Percentiles rank a stretch among this genome's conserved stretches.
Conservation (phyloP, 2,888 invertebrate genomes). For the Allolobophora icterica region DNA sequence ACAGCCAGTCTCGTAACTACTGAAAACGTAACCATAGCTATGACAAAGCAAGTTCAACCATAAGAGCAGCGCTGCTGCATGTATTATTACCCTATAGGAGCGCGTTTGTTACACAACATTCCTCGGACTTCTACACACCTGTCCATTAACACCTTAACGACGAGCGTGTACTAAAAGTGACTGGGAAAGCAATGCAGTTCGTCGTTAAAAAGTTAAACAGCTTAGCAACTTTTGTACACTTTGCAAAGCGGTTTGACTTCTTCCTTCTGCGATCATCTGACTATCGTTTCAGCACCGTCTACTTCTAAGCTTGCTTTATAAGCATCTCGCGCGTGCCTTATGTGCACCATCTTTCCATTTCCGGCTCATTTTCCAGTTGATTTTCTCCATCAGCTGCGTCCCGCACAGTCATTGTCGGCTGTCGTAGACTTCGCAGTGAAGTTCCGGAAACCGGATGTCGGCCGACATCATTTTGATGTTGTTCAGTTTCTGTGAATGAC, state of each 20-base stretch:
- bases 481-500: constrained; percentile 58
- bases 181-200: no score
- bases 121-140: background rate
- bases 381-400: background rate
- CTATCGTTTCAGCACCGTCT: background rate
- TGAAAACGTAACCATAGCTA: background rate
- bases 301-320: background rate
- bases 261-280: background rate
- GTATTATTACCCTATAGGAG: background rate
- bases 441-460: constrained; percentile 46
- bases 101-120: background rate
- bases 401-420: background rate
- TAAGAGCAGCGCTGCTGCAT: background rate
- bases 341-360: background rate
- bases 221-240: background rate
- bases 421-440: constrained; percentile 59
- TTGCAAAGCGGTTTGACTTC: background rate
- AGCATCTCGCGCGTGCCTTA: background rate
- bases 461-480: constrained; percentile 58
- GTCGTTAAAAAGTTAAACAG: background rate
- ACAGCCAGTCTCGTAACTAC: background rate
- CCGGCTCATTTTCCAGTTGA: background rate
- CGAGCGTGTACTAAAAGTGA: no score
- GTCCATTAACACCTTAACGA: background rate
- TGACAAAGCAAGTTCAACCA: background rate